Evolutionary conservation across 2,797 vertebrate genomes (phyloP), one percentile per base, ranked within the genome.

Genomic region (Pangasius sanitwongsei): DNA sequence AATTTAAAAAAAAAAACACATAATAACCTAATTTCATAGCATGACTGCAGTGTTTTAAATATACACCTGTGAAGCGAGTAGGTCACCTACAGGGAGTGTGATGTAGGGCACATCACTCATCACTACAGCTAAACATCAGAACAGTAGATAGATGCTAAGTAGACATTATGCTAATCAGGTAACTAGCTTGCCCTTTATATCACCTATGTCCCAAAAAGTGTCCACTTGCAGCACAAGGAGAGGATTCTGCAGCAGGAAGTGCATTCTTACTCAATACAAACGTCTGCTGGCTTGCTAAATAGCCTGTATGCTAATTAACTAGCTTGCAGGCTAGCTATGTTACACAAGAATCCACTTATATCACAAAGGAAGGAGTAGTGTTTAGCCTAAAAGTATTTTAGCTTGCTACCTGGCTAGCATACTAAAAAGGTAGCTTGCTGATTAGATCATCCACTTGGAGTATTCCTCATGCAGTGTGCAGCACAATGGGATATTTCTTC

Each of bases 51-150:
- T 15, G 37, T 63, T 61, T 89, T 86, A 88, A 90, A 70, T 83
- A 80, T 86, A 84, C 82, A 91, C 86, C 87, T 87, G 84, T 80
- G 83, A 55, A 85, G 65, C 37, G 74, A 69, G 88, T 44, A 41
- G 85, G 90, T 87, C 72, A 87, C 82, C 86, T 59, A 83, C 63
- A n/a, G 28, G 48, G 31, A 85, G 80, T 84, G 28, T 85, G 72
- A 90, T 63, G n/a, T 85, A 57, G 50, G 34, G 2, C 67, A 41
- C 34, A 57, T 57, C 67, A 23, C 15, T 31, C 70, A 53, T 53
- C 18, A 69, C 16, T 67, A 31, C 28, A 11, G 44, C 18, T 15
- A 81, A 20, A 57, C 77, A 55, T 55, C 77, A 55, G 34, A 63
- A 83, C 23, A 25, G 25, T 0, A 4, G 20, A 20, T 8, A 80